These are phyloP conservation scores for Cataglyphis albicans DNA, from an alignment of 2,888 invertebrate species.

Conservation along the genomic window DNA sequence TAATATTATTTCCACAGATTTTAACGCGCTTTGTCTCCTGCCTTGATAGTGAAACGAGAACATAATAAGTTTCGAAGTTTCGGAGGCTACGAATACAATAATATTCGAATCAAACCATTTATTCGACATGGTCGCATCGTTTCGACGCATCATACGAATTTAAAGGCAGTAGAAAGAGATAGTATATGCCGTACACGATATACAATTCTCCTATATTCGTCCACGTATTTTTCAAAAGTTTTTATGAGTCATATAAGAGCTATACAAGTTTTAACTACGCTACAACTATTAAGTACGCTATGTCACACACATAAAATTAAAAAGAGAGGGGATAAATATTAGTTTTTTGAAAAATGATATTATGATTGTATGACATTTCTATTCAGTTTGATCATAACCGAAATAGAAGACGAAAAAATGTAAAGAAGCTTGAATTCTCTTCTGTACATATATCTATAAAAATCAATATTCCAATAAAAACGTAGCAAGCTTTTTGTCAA, in stretches of 20 bases:
- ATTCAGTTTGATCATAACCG: background rate
- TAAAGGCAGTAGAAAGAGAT: background rate
- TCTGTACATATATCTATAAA: background rate
- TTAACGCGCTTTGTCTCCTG: background rate
- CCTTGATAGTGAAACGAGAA: background rate
- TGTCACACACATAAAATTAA: background rate
- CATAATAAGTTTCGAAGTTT: background rate
- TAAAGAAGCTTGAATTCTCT: too few relatives aligned
- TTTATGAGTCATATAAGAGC: background rate
- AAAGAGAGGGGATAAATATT: background rate
- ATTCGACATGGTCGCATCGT: background rate
- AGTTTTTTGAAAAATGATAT: background rate
- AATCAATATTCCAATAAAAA: slow-evolving; percentile 16
- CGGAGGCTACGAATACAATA: background rate
- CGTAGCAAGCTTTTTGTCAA: background rate
- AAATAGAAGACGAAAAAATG: background rate
- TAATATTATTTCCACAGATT: background rate
- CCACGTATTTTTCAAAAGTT: background rate
- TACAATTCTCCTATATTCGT: background rate
- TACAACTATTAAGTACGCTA: background rate
- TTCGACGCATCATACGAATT: background rate
- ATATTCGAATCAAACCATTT: slow-evolving; percentile 1
- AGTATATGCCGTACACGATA: background rate
- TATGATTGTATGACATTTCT: background rate
- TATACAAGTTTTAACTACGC: background rate